A percentile compares a stretch with the other conserved stretches of the same genome.
Conservation (phyloP, 2,888 invertebrate genomes). For the Ctenicera cuprea region DNA sequence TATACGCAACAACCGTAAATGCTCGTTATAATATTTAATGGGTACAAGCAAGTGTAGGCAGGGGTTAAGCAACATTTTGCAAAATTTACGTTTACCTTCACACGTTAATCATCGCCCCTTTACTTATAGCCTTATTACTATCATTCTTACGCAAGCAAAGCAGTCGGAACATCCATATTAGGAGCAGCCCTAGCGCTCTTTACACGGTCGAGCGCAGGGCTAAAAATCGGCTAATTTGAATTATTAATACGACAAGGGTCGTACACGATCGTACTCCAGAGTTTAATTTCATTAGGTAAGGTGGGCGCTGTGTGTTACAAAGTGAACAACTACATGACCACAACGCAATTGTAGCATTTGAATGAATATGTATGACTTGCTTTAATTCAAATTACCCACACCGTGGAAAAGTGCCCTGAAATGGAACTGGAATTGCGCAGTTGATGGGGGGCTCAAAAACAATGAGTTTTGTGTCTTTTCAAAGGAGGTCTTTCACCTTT, state of each 20-base stretch:
- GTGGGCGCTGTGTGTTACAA: conserved; percentile 24
- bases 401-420: not conserved
- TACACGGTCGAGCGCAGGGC: not conserved
- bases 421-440: conserved; percentile 2
- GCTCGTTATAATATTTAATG: conserved; percentile 7
- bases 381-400: conserved; percentile 25
- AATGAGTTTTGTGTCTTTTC: conserved; percentile 2
- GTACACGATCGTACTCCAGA: conserved; percentile 27
- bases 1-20: not conserved
- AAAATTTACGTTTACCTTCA: conserved; percentile 20
- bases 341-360: conserved; percentile 24
- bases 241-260: conserved; percentile 37
- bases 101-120: conserved; percentile 27
- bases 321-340: conserved; percentile 26
- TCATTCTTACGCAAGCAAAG: conserved; percentile 23
- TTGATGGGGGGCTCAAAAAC: not conserved
- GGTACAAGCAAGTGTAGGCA: conserved; percentile 14
- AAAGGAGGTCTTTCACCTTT: conserved; percentile 10
- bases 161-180: conserved; percentile 5
- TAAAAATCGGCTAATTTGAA: conserved; percentile 35
- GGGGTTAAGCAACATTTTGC: conserved; percentile 24
- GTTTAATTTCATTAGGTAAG: conserved; percentile 34
- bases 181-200: not conserved
- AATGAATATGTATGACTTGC: conserved; percentile 37
- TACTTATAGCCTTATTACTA: conserved; percentile 13